Base-by-base conservation (phyloP, 2,113 vertebrate genomes). In the Tragelaphus buxtoni region DNA sequence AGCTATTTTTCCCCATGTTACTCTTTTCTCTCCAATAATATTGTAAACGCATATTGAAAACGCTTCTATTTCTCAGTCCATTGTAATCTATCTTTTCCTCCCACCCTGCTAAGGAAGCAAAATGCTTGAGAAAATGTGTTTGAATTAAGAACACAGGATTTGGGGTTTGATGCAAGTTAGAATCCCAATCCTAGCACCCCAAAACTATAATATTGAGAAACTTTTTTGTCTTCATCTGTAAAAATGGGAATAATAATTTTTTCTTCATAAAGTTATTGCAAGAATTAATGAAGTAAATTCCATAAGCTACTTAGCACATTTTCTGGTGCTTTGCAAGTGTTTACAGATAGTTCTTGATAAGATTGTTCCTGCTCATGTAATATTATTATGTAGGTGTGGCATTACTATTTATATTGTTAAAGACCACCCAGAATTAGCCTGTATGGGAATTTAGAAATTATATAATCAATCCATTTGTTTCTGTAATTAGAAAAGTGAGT, bases 321-420 rank as follows among this genome's bases (percentile, higher is more conserved):
- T 49, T 63, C 51, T 93, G 26, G 7, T 81, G 3, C n/a, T 55
- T 61, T 39, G 76, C 61, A 77, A 69, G 17, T 6, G 9, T 80
- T 77, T 56, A 53, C 28, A 90, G 72, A 84, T 74, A 28, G 53
- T 55, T 89, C 53, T 90, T 88, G 60, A 81, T n/a, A 81, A 83
- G 24, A n/a, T 61, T 56, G 16, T 58, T 97, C 35, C 39, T 93
- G 32, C 7, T 61, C 24, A 95, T 81, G 16, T 77, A 58, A 60
- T 18, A 22, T 58, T 90, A 96, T 81, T 60, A 32, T 83, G 42
- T 35, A 80, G 47, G 28, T 96, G 51, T 94, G 90, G 80, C 10
- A 84, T 86, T 92, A 7, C 85, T 77, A 76, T 49, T 91, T 80
- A 69, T 84, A 32, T 90, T 95, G 20, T 94, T 93, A 77, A 84